Conservation (phyloP, 2,888 invertebrate genomes). For the Shargacucullia verbasci region DNA sequence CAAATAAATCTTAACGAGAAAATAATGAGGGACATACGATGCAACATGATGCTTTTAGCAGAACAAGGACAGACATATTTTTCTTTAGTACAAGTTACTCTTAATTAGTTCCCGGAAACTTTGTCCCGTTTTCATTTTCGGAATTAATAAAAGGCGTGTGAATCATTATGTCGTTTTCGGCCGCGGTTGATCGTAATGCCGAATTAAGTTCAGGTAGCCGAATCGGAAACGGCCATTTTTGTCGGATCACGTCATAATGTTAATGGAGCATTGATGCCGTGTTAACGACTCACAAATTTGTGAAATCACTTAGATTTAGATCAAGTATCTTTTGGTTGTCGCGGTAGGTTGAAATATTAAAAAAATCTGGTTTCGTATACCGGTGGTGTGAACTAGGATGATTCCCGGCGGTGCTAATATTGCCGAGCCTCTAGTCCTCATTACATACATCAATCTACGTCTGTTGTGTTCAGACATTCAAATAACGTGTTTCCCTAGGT, state of each 20-base stretch:
- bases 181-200: conserved; percentile 38
- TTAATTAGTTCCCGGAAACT: conserved; percentile 70
- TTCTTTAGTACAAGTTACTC: conserved; percentile 62
- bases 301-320: conserved; percentile 41
- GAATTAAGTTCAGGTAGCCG: conserved; percentile 50
- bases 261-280: conserved; percentile 26
- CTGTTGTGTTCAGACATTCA: conserved; percentile 49
- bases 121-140: conserved; percentile 46
- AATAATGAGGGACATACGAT: conserved; percentile 71
- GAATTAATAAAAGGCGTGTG: conserved; percentile 51
- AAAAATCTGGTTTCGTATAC: too few relatives aligned
- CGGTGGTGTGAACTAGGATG: too few relatives aligned
- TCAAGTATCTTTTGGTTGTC: too few relatives aligned
- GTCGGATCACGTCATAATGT: conserved; percentile 31
- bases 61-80: conserved; percentile 54
- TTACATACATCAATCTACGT: conserved; percentile 54
- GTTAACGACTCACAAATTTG: conserved; percentile 37
- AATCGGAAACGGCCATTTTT: conserved; percentile 28
- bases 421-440: conserved; percentile 25
- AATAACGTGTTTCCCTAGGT: conserved; percentile 65
- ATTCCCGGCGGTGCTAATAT: conserved; percentile 12
- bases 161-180: conserved; percentile 49
- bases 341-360: too few relatives aligned
- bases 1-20: conserved; percentile 75
- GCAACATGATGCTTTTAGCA: conserved; percentile 64